Base-by-base conservation (phyloP, 2,888 invertebrate species). In the Poecilus cupreus region DNA sequence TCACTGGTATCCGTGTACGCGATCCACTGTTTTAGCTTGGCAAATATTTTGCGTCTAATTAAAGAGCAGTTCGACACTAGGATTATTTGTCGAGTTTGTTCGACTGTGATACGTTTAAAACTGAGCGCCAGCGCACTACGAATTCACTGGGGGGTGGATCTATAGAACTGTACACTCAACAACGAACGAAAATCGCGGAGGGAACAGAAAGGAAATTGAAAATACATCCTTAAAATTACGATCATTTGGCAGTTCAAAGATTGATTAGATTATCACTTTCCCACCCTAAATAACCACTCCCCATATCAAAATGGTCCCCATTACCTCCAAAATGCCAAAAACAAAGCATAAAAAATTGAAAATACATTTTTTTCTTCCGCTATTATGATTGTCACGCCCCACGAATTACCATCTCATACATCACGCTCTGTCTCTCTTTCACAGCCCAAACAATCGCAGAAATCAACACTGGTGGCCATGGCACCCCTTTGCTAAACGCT, bases 11-110 rank as follows among this genome's bases (percentile, higher is more conserved):
- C 26, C 39, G 54, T 80, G 74, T 54, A 54, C 74, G 74, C 75
- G 75, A 74, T 75, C 54, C 75, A 81, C 81, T 81, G 81, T 81
- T 81, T 81, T 81, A 81, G 81, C 81, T 81, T 75, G 60, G 75
- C 81, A 81, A 81, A 81, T 81, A 81, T 81, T 81, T 81, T 81
- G 81, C 81, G 60, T 54, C 75, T 81, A 81, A 81, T 81, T 81
- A 81, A 81, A 81, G 81, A 81, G 81, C 75, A 43, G 81, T 81
- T 81, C 81, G 81, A 81, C 81, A 81, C 81, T 74, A 74, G 81
- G 75, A 81, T 81, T 81, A 81, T 81, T 81, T 81, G 75, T 64
- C 60, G 60, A 75, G 75, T 75, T 81, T 75, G 64, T 81, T 81
- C 81, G 64, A 75, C 81, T 81, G 81, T 81, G 75, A 72, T 72